Conservation (phyloP, 2,888 invertebrate genomes). For the Vandiemenella viatica region DNA sequence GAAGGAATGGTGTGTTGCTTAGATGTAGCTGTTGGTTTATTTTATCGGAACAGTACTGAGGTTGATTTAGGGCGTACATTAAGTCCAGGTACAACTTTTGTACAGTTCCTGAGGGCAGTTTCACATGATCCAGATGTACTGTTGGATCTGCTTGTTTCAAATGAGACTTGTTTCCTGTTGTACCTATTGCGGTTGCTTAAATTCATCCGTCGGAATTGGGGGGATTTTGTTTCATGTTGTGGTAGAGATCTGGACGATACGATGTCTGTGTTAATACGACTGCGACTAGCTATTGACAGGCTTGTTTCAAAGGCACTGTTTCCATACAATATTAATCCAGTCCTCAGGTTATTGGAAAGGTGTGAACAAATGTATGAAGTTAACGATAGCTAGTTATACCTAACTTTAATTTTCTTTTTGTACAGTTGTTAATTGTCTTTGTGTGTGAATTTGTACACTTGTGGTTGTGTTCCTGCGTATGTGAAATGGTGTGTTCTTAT, state of each 20-base stretch:
- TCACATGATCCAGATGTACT: conserved; percentile 61
- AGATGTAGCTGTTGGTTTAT: conserved; percentile 74
- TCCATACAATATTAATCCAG: conserved; percentile 81
- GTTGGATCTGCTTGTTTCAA: conserved; percentile 72
- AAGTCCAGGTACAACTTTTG: conserved; percentile 73
- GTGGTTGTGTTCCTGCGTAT: too few relatives aligned
- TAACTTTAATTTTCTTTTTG: too few relatives aligned
- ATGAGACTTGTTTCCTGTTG: conserved; percentile 77
- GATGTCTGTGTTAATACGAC: conserved; percentile 65
- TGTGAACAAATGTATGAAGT: conserved; percentile 77
- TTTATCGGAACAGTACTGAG: conserved; percentile 56
- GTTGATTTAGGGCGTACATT: conserved; percentile 67
- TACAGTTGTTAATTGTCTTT: too few relatives aligned
- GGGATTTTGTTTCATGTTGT: conserved; percentile 64
- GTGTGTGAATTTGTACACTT: too few relatives aligned
- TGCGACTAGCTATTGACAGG: conserved; percentile 65
- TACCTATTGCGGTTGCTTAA: conserved; percentile 73
- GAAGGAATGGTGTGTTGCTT: conserved; percentile 85
- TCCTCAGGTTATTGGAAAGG: conserved; percentile 63
- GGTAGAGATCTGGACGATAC: conserved; percentile 59
- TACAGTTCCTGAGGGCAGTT: conserved; percentile 71
- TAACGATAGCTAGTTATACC: conserved; percentile 40
- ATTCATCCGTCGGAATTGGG: conserved; percentile 69
- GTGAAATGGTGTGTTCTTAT: too few relatives aligned
- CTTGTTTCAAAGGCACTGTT: conserved; percentile 69